A percentile compares a stretch with the other conserved stretches of the same genome.
phyloP scores from a whole-genome alignment of 2,113 vertebrate species.

The Leucoraja erinaceus region DNA sequence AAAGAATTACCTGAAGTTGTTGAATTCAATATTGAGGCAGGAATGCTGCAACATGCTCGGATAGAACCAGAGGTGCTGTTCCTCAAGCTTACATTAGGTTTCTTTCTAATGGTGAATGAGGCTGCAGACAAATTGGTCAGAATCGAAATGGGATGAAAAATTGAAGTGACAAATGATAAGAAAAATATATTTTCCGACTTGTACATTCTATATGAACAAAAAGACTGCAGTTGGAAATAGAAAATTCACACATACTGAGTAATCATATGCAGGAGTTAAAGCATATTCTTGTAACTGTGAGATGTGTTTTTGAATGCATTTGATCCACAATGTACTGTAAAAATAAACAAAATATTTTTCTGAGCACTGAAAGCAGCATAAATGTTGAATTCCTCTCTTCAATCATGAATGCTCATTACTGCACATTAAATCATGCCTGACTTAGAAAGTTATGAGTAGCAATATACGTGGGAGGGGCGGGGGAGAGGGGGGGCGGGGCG shows the following conservation, averaged over 20 bases:
- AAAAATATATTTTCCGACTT: no score
- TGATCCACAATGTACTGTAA: background rate
- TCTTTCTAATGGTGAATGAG: no score
- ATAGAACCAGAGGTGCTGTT: no score
- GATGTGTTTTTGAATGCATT: background rate
- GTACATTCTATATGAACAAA: background rate
- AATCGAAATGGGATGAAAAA: no score
- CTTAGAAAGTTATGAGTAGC: background rate
- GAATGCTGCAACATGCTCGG: no score
- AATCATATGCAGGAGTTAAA: background rate
- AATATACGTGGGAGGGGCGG: background rate
- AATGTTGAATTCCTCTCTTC: background rate
- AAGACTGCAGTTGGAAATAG: background rate
- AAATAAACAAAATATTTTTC: background rate
- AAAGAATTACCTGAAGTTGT: no score
- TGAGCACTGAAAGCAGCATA: background rate
- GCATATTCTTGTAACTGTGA: background rate
- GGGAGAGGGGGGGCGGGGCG: no score
- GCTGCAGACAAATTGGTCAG: no score
- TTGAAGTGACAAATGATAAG: no score
- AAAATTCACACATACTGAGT: background rate
- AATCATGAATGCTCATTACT: background rate
- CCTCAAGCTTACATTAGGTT: no score
- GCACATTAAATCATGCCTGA: background rate
- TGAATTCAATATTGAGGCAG: no score